Base-by-base conservation (phyloP, 2,797 vertebrate species). In the Labroides dimidiatus region DNA sequence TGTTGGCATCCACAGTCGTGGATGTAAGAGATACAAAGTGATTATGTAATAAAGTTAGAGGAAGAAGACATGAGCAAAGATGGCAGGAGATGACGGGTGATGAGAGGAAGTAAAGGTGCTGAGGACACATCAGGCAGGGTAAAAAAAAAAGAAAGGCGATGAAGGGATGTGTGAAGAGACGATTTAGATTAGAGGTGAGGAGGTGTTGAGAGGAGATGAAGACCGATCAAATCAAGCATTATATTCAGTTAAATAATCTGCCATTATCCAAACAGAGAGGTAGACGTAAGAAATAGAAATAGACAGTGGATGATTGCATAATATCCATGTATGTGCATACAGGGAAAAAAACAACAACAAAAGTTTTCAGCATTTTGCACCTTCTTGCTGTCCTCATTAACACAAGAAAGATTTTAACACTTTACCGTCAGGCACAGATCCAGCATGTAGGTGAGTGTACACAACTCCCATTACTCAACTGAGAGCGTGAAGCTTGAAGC, bases 381-480 rank as follows among this genome's bases (percentile, higher is more conserved):
- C n/a, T n/a, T n/a, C n/a, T 5, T 68, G 54, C 51, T 41, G 15
- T 41, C 27, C 45, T 52, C 14, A 8, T 10, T 24, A 24, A 51
- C 6, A 24, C 51, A 63, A 17, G 37, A 55, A 58, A n/a, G 36
- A 58, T 47, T 57, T 44, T 52, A 61, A 47, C 20, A 45, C 39
- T 64, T 57, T 52, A 52, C 37, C 43, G 30, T 58, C 23, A 44
- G 59, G 42, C 57, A 62, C 36, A 72, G 63, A 65, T 62, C 39
- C 52, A 69, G 43, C 30, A 41, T 57, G 13, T 19, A 64, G 24
- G n/a, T 60, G 16, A 57, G n/a, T 56, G 30, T 30, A 17, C 47
- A 41, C 24, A 53, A 62, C 36, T 64, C 65, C 41, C 44, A 73
- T 82, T 58, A 69, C 16, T 56, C 20, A 79, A 79, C 52, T 79